Conservation (phyloP, 2,888 invertebrate species). For the Deroplatys truncata region DNA sequence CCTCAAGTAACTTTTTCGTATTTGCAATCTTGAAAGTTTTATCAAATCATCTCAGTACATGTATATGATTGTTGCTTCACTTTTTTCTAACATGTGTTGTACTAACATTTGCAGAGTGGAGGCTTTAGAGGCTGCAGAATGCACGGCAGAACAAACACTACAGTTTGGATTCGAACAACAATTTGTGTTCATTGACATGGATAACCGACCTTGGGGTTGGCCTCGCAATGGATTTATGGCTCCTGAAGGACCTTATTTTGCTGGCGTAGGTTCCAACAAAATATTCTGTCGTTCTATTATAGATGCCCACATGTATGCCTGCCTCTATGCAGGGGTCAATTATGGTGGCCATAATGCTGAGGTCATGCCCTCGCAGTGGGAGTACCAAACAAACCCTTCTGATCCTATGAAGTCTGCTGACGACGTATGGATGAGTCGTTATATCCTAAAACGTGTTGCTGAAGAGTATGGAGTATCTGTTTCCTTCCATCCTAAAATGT, state of each 20-base stretch:
- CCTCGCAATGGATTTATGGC: background rate
- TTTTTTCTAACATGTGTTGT: no score
- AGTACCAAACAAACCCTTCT: background rate
- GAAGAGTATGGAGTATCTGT: background rate
- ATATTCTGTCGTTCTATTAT: background rate
- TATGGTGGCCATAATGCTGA: background rate
- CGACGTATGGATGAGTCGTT: background rate
- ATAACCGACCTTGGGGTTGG: background rate
- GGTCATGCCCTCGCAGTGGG: background rate
- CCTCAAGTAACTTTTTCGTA: no score
- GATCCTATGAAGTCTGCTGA: background rate
- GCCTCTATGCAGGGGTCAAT: background rate
- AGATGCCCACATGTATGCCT: background rate
- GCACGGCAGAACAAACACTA: background rate
- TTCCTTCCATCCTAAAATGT: background rate
- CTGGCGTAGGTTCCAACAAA: background rate
- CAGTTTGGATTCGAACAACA: background rate
- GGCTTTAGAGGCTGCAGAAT: background rate
- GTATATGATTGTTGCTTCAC: no score
- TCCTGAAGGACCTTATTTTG: background rate
- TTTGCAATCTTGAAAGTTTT: no score
- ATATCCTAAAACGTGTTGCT: background rate
- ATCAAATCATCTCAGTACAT: no score
- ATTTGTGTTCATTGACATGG: background rate
- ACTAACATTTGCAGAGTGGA: background rate